Conservation (phyloP, 2,888 invertebrate genomes). For the Scaptodrosophila latifasciaeformis region DNA sequence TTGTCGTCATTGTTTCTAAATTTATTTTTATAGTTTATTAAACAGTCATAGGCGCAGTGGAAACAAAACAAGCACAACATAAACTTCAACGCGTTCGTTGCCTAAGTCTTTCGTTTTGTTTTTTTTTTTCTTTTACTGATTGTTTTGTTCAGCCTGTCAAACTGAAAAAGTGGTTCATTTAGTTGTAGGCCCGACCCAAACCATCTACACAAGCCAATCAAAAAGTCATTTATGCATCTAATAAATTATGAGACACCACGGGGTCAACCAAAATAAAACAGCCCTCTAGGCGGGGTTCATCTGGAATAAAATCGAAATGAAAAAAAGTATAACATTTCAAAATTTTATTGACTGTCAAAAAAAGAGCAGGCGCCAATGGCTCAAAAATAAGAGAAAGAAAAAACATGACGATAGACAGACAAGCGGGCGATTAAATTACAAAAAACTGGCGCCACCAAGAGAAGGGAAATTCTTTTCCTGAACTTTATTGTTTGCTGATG, state of each 20-base stretch:
- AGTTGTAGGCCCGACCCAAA: constrained; percentile 49
- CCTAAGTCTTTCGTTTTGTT: constrained; percentile 49
- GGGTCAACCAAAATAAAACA: constrained; percentile 23
- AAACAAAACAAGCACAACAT: constrained; percentile 22
- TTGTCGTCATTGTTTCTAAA: constrained; percentile 65
- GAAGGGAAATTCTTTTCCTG: too few relatives aligned
- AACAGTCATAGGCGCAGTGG: constrained; percentile 42
- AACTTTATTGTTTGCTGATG: background rate
- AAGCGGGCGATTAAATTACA: constrained; percentile 45
- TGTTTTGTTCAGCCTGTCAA: constrained; percentile 40
- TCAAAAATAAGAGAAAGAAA: constrained; percentile 1
- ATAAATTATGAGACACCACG: constrained; percentile 16
- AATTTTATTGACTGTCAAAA: constrained; percentile 70
- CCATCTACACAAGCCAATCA: constrained; percentile 54
- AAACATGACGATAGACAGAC: constrained; percentile 11
- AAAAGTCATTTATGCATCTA: constrained; percentile 58
- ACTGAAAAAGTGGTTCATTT: constrained; percentile 64
- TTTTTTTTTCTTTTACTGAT: constrained; percentile 5
- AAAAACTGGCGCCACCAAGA: constrained; percentile 35
- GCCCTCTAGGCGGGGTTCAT: too few relatives aligned
- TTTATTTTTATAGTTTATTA: constrained; percentile 70
- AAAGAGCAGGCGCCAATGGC: constrained; percentile 49
- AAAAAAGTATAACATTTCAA: constrained; percentile 69
- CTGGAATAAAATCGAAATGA: constrained; percentile 44
- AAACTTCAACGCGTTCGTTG: constrained; percentile 48